Conservation (phyloP, 2,888 invertebrate genomes). For the Hecatera dysodea region DNA sequence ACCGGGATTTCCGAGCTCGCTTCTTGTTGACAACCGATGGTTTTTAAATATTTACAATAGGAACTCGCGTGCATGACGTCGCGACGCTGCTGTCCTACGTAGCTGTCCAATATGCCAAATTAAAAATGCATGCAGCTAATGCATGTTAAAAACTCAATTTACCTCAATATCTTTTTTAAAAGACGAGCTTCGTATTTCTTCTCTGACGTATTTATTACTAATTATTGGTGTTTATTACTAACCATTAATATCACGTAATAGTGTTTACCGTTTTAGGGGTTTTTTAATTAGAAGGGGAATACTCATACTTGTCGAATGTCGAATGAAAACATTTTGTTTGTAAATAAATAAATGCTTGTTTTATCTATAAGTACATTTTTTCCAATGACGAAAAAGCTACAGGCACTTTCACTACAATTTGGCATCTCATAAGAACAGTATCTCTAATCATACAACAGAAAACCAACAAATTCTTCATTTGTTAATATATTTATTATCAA, state of each 20-base stretch:
- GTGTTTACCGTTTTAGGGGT: neutral
- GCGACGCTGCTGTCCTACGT: too few species aligned
- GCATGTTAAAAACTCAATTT: neutral
- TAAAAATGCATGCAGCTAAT: slow-evolving; percentile 1
- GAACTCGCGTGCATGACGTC: neutral
- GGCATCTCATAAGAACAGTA: neutral
- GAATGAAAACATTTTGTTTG: too few species aligned
- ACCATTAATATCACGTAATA: neutral
- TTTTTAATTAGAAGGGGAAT: too few species aligned
- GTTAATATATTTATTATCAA: slow-evolving; percentile 6
- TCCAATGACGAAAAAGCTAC: neutral
- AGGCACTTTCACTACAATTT: neutral
- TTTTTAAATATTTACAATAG: slow-evolving; percentile 5
- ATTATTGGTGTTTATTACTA: neutral
- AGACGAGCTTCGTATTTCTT: neutral
- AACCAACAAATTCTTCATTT: neutral
- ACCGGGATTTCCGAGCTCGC: neutral
- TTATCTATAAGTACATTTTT: neutral
- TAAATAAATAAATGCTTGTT: too few species aligned
- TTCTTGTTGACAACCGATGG: neutral
- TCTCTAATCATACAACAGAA: neutral
- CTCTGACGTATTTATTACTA: too few species aligned
- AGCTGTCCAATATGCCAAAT: neutral
- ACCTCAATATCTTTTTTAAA: neutral
- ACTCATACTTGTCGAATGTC: too few species aligned